Evolutionary conservation across 1,140 invertebrate species (phyloP).

Genomic region (Panulirus ornatus): DNA sequence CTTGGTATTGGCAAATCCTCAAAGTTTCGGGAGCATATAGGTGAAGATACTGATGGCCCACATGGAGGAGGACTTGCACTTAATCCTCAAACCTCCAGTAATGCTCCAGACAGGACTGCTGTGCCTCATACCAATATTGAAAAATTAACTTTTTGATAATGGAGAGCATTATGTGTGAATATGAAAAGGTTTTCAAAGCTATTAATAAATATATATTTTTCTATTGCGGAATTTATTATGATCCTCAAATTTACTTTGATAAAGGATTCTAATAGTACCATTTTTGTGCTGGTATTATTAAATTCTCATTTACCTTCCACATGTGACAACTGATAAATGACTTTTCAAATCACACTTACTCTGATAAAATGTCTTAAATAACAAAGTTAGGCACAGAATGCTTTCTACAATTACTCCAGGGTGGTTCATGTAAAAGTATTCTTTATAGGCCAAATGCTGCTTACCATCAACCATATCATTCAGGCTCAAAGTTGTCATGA

Average conservation of each 20-base stretch:
- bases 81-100: background rate
- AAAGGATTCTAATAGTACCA: too few species aligned
- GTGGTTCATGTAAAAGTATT: too few species aligned
- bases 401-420: too few species aligned
- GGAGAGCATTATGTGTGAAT: background rate
- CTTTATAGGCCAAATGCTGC: too few species aligned
- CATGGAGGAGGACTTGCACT: background rate
- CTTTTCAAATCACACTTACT: background rate
- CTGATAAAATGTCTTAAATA: background rate
- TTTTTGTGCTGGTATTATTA: too few species aligned
- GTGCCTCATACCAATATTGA: background rate
- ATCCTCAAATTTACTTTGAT: background rate
- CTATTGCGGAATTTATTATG: background rate
- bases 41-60: background rate
- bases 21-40: constrained; percentile 82
- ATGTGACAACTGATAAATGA: too few species aligned
- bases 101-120: background rate
- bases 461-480: too few species aligned
- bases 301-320: too few species aligned
- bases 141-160: background rate
- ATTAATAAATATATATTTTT: background rate
- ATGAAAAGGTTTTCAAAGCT: background rate
- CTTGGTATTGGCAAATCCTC: constrained; percentile 91
- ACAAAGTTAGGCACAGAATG: too few species aligned
- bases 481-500: too few species aligned